Evolutionary conservation across 1,140 invertebrate genomes (phyloP), one percentile per base, ranked within the genome.

Genomic region (Pygmarrhopalites habei): DNA sequence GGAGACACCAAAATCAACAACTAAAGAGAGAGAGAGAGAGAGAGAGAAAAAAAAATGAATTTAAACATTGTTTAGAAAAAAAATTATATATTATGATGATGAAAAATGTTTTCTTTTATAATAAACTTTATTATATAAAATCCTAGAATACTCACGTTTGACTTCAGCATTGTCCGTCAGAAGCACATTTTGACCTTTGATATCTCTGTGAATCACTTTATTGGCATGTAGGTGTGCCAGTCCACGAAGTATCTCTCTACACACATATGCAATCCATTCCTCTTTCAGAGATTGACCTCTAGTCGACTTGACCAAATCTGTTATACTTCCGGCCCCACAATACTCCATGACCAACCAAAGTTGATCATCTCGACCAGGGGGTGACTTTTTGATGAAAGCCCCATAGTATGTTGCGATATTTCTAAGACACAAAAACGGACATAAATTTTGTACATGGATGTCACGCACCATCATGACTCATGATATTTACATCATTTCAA

Each of bases 391-490:
- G 58, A 99, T 98, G 78, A 99, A 99, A 71, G 97, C 96, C 70
- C 97, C 96, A 83, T 99, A 99, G 78, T 99, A 99, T 58, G 96
- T 99, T 62, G 97, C 97, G 75, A 99, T 99, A 77, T 99, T 99
- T 73, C 95, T 85, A n/a, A n/a, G n/a, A n/a, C n/a, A n/a, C n/a
- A n/a, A n/a, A n/a, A n/a, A n/a, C n/a, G n/a, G n/a, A n/a, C n/a
- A n/a, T n/a, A n/a, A n/a, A n/a, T n/a, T n/a, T n/a, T n/a, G n/a
- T n/a, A n/a, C n/a, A n/a, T n/a, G n/a, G n/a, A n/a, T n/a, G n/a
- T n/a, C n/a, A n/a, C n/a, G n/a, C n/a, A n/a, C n/a, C n/a, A 57
- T 19, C 1, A 58, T 49, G 29, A 51, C 19, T 35, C 1, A 53
- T 41, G 7, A n/a, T n/a, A 29, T 21, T 26, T 28, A 56, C 39